Base-by-base conservation (phyloP, 2,797 vertebrate species). In the Tenualosa thibaudeaui region DNA sequence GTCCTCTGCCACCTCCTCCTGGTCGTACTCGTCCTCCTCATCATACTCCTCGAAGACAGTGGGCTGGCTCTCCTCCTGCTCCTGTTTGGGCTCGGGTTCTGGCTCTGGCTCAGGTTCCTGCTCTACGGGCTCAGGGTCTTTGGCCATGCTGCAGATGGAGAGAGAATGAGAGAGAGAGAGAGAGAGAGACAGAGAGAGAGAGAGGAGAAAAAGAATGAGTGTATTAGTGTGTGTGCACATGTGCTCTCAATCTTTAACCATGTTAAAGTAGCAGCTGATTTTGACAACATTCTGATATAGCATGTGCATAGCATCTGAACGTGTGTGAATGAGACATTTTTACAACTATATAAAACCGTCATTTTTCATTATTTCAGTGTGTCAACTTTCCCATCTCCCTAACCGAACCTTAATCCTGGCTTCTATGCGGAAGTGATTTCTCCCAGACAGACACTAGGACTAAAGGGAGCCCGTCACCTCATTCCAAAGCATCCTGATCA, bases 91-190 rank as follows among this genome's bases (percentile, higher is more conserved):
- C 78, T 96, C 94, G 86, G 94, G 94, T 43, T 95, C 95, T 1
- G 96, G 96, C 89, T 98, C 93, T 7, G 93, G 91, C 19, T 91
- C 94, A 50, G 93, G 90, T 50, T 94, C 93, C 12, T 93, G 91
- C 78, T 96, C 96, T 84, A 93, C 94, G 86, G 94, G 94, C 43
- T 95, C 95, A 1, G 96, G 96, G 89, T 98, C 98, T n/a, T 92
- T 93, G 65, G 94, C 92, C 94, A 98, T 97, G 0, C 98, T 99
- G 92, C 13, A 84, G 86, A 90, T 81, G 17, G 81, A n/a, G 68
- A 60, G 31, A 58, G 56, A 58, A 6, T 43, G n/a, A 43, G 56
- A 60, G 56, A 60, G 56, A 60, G 19, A 19, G 22, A 60, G 19
- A 60, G 19, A 60, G 19, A 19, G 15, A n/a, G 15, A n/a, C 3